phyloP scores from a whole-genome alignment of 2,888 invertebrate species.

The Apamea crenata region DNA sequence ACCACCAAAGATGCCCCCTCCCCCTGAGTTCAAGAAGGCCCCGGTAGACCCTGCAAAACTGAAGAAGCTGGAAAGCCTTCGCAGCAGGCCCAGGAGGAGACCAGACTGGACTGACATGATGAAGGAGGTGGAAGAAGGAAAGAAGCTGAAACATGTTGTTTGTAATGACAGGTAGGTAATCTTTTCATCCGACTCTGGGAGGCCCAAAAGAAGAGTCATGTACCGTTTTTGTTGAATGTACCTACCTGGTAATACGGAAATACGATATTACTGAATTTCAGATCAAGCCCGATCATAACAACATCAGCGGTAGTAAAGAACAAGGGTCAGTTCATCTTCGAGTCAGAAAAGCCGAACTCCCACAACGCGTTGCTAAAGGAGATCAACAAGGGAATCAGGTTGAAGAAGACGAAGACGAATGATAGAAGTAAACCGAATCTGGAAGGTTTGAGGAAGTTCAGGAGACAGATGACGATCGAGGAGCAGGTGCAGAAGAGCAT shows the following conservation, averaged over 20 bases:
- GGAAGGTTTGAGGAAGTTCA: constrained; percentile 95
- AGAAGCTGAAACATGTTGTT: constrained; percentile 94
- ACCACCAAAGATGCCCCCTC: constrained; percentile 92
- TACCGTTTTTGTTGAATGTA: no score
- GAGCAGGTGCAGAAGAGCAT: constrained; percentile 96
- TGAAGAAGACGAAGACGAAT: constrained; percentile 94
- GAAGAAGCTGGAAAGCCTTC: constrained; percentile 93
- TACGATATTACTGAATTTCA: constrained; percentile 70
- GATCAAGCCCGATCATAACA: constrained; percentile 91
- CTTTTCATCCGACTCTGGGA: background rate
- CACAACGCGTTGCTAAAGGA: constrained; percentile 95
- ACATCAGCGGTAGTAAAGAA: constrained; percentile 92
- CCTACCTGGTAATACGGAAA: background rate
- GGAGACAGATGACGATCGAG: constrained; percentile 97
- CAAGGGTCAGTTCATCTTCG: constrained; percentile 95
- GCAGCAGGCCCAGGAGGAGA: constrained; percentile 94
- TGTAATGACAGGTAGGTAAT: constrained; percentile 92
- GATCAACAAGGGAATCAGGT: constrained; percentile 94
- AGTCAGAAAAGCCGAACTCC: constrained; percentile 95
- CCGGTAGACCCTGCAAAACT: constrained; percentile 91
- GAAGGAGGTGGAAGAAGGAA: constrained; percentile 97
- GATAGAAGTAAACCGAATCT: constrained; percentile 96
- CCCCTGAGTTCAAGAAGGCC: constrained; percentile 91
- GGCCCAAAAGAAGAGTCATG: background rate
- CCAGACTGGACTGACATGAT: constrained; percentile 97